These are phyloP conservation scores for Menidia beryllina DNA, from an alignment of 2,113 vertebrate genomes.

Conservation along the genomic window DNA sequence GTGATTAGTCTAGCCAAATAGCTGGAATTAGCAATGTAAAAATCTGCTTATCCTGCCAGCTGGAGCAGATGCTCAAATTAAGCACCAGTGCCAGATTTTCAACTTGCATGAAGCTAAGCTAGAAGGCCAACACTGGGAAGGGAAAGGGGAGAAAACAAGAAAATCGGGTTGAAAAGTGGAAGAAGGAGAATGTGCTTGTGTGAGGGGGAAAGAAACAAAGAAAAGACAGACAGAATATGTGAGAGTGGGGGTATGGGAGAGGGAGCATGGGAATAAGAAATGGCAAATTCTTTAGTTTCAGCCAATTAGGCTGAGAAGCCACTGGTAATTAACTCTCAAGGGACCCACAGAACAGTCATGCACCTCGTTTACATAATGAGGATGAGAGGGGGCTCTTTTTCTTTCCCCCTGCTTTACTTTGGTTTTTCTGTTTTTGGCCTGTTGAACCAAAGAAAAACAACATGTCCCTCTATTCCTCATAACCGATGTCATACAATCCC, in stretches of 20 bases:
- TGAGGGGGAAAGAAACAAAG: constrained; percentile 50
- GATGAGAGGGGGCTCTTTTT: constrained; percentile 74
- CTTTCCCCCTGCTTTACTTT: constrained; percentile 44
- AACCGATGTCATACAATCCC: constrained; percentile 38
- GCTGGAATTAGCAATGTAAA: constrained; percentile 82
- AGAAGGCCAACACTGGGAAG: constrained; percentile 49
- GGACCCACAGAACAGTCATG: constrained; percentile 83
- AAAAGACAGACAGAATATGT: constrained; percentile 40
- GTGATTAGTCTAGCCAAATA: constrained; percentile 83
- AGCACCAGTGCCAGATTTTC: constrained; percentile 68
- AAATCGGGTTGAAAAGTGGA: constrained; percentile 59
- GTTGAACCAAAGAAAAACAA: constrained; percentile 62
- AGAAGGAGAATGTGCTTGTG: constrained; percentile 54
- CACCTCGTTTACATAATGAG: constrained; percentile 85
- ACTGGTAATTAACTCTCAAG: constrained; percentile 85
- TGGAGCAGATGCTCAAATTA: constrained; percentile 84
- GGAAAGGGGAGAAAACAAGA: constrained; percentile 48
- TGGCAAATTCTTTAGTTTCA: constrained; percentile 85
- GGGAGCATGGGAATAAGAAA: constrained; percentile 76
- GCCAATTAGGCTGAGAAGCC: constrained; percentile 85
- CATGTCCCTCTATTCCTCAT: constrained; percentile 25
- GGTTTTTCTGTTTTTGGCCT: constrained; percentile 64
- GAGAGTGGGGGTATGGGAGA: constrained; percentile 46
- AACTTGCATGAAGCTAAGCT: constrained; percentile 63
- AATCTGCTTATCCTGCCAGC: constrained; percentile 80